A percentile compares a stretch with the other conserved stretches of the same genome.
These are phyloP conservation scores for Rhinolophus sinicus DNA, from an alignment of 2,113 vertebrate genomes.

Conservation along the genomic window DNA sequence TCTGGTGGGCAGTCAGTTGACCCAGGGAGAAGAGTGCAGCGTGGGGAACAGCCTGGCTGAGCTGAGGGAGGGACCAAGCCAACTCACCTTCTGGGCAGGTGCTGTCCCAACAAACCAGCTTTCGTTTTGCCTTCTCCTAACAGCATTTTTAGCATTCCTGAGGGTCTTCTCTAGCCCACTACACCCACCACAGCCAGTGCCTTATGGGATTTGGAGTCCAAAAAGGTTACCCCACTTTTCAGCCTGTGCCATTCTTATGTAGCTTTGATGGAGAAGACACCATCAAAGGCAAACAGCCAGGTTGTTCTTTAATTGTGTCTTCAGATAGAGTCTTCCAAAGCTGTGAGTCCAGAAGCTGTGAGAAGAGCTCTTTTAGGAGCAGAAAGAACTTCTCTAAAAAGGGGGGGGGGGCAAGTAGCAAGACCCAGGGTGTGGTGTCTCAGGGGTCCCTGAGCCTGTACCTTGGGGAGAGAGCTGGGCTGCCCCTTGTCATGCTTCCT, in stretches of 20 bases:
- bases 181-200: not conserved
- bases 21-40: not conserved
- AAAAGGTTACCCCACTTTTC: not conserved
- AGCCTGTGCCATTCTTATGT: not conserved
- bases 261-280: not conserved
- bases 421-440: not conserved
- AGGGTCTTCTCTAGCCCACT: not conserved
- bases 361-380: not conserved
- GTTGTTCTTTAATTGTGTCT: not conserved
- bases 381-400: not conserved
- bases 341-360: not conserved
- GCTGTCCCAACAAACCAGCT: not conserved
- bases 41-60: not conserved
- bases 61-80: not conserved
- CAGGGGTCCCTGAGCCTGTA: not conserved
- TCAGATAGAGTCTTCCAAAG: not conserved
- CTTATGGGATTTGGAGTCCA: not conserved
- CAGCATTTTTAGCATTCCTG: not conserved
- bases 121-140: not conserved
- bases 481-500: not conserved
- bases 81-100: not conserved
- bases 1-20: fast-evolving
- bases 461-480: not conserved
- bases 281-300: not conserved
- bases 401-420: not conserved